Conservation (phyloP, 53 echinoderm and acorn worm genomes). For the Mesocentrotus franciscanus region DNA sequence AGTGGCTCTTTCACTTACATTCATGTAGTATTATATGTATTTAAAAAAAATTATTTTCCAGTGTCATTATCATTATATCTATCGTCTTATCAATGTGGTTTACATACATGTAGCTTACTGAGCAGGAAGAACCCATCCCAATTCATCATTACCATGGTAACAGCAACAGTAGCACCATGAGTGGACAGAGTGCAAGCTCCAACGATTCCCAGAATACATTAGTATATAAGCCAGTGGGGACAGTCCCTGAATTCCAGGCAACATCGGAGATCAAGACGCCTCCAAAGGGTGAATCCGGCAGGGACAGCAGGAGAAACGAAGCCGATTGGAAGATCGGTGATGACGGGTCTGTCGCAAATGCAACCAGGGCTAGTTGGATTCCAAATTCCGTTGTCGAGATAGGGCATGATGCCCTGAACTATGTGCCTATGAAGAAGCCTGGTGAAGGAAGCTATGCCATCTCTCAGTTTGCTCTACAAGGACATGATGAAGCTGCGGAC, state of each 20-base stretch:
- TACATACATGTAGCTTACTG: too few species aligned
- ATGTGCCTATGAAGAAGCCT: slow-evolving; percentile 37
- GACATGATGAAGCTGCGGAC: background rate
- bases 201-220: slow-evolving; percentile 63
- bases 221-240: slow-evolving; percentile 50
- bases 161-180: slow-evolving; percentile 63
- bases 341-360: slow-evolving; percentile 25
- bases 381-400: slow-evolving; percentile 79
- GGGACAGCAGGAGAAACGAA: background rate
- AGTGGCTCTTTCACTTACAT: too few species aligned
- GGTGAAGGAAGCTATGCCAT: slow-evolving; percentile 42
- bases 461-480: slow-evolving; percentile 59
- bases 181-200: slow-evolving; percentile 65
- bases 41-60: too few species aligned
- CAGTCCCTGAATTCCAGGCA: slow-evolving; percentile 59
- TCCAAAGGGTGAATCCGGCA: background rate
- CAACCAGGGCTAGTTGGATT: slow-evolving; percentile 50
- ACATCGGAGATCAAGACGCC: background rate
- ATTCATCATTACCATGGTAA: slow-evolving; percentile 68
- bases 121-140: slow-evolving; percentile 2
- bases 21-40: too few species aligned
- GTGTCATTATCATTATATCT: too few species aligned
- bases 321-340: slow-evolving; percentile 4
- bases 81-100: too few species aligned
- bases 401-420: slow-evolving; percentile 75